Conservation (phyloP, 2,113 vertebrate genomes). For the Potamarius usumacintae region DNA sequence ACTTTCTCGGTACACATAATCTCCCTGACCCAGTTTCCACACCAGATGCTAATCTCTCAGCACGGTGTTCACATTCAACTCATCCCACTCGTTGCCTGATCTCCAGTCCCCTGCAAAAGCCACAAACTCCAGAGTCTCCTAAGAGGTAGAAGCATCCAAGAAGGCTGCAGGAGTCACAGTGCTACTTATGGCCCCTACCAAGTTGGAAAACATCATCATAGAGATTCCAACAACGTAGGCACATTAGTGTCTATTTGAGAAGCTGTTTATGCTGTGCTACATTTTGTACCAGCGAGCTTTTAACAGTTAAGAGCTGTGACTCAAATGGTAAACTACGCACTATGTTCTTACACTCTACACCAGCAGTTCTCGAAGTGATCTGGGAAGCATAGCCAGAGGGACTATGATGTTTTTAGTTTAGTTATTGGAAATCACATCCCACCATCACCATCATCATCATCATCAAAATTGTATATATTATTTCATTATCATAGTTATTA, state of each 20-base stretch:
- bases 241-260: background rate
- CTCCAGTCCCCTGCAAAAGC: background rate
- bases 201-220: background rate
- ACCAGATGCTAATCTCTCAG: slow-evolving; percentile 71
- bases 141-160: background rate
- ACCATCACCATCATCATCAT: background rate
- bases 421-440: background rate
- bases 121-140: background rate
- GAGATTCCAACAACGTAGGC: background rate
- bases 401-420: background rate
- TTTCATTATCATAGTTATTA: background rate
- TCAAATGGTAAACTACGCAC: background rate
- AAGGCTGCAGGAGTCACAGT: background rate
- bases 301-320: background rate
- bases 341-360: background rate
- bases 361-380: background rate
- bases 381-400: background rate
- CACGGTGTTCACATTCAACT: slow-evolving; percentile 61
- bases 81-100: background rate
- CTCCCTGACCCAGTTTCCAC: slow-evolving; percentile 65
- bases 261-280: background rate
- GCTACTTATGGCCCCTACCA: background rate
- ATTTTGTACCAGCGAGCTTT: background rate
- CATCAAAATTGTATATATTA: background rate
- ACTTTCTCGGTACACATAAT: slow-evolving; percentile 72